These are phyloP conservation scores for Metacarcinus magister DNA, from an alignment of 2,888 invertebrate species.

Conservation along the genomic window DNA sequence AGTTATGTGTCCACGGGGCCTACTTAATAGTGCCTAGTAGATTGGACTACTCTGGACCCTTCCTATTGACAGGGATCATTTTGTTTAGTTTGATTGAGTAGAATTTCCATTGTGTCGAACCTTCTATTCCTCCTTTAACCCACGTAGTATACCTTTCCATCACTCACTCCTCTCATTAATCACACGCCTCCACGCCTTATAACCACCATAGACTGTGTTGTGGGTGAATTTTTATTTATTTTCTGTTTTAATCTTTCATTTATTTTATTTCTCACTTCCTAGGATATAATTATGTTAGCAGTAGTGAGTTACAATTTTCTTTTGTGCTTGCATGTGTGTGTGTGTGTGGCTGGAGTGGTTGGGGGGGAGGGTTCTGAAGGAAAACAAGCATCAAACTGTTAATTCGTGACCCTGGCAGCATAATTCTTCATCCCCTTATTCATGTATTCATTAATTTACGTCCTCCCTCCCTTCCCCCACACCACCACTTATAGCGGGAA, in stretches of 20 bases:
- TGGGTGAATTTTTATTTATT: too few relatives aligned
- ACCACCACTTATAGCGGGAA: not conserved
- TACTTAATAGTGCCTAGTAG: not conserved
- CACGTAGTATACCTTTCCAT: too few relatives aligned
- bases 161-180: too few relatives aligned
- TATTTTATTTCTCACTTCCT: not conserved
- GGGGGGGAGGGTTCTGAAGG: too few relatives aligned
- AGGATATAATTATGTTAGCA: too few relatives aligned
- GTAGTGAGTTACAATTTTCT: not conserved
- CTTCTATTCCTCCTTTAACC: not conserved
- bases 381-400: not conserved
- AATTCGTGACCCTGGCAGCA: not conserved
- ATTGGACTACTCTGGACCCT: not conserved
- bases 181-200: too few relatives aligned
- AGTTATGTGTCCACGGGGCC: not conserved
- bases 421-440: conserved; percentile 15
- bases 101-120: not conserved
- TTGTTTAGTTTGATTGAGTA: not conserved
- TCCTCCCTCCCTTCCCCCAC: too few relatives aligned
- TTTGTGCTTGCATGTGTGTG: not conserved
- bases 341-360: too few relatives aligned
- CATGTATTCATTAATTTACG: conserved; percentile 26
- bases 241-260: too few relatives aligned
- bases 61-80: not conserved
- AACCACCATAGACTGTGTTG: too few relatives aligned